Percentiles rank a stretch among this genome's conserved stretches.
Conservation (phyloP, 2,888 invertebrate genomes). For the Sussaba pulchella region DNA sequence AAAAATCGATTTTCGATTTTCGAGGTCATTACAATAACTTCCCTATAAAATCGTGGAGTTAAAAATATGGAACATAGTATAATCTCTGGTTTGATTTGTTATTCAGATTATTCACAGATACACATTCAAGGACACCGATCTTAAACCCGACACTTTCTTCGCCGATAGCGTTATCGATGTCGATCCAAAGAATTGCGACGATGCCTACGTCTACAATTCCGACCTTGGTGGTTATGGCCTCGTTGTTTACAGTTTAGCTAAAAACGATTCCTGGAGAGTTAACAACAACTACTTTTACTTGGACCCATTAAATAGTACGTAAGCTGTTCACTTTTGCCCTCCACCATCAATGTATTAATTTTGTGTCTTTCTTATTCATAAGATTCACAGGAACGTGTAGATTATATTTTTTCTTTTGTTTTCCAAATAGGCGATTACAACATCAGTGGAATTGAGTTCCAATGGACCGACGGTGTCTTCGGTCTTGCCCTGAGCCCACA, state of each 20-base stretch:
- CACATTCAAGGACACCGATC: constrained; percentile 88
- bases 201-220: constrained; percentile 92
- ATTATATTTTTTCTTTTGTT: too few species aligned
- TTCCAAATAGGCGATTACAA: constrained; percentile 88
- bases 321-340: not conserved
- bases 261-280: constrained; percentile 92
- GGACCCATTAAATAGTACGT: constrained; percentile 87
- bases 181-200: constrained; percentile 89
- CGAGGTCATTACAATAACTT: too few species aligned
- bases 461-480: constrained; percentile 94
- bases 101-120: constrained; percentile 88
- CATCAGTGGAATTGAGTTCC: constrained; percentile 92
- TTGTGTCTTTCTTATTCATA: not conserved
- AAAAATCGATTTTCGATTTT: too few species aligned
- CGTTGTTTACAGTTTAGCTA: constrained; percentile 91
- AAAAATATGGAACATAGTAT: too few species aligned
- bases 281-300: constrained; percentile 94
- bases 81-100: too few species aligned
- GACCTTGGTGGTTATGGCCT: constrained; percentile 91
- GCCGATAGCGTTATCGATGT: constrained; percentile 92
- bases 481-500: constrained; percentile 89
- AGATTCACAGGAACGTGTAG: not conserved
- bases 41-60: too few species aligned
- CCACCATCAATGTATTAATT: not conserved
- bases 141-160: constrained; percentile 91